phyloP scores from a whole-genome alignment of 2,888 invertebrate genomes.

The Branchellion lobata region DNA sequence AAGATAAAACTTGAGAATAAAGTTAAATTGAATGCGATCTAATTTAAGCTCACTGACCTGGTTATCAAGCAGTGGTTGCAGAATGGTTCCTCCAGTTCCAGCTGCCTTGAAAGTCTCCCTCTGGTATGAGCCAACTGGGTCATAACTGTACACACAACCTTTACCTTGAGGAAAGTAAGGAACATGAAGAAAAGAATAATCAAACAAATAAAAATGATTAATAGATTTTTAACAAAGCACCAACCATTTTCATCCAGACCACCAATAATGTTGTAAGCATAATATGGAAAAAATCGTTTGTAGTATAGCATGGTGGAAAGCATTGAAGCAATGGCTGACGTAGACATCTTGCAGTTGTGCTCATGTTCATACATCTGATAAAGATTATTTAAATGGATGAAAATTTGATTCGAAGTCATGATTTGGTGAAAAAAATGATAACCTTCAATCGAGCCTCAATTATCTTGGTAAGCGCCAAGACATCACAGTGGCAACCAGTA shows the following conservation, averaged over 20 bases:
- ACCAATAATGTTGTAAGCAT: slow-evolving; percentile 88
- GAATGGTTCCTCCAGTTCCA: slow-evolving; percentile 76
- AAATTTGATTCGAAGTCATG: background rate
- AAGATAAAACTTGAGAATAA: no score
- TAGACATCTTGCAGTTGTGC: slow-evolving; percentile 87
- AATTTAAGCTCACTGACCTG: no score
- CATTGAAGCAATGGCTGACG: slow-evolving; percentile 91
- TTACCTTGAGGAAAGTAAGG: slow-evolving; percentile 66
- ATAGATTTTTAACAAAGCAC: no score
- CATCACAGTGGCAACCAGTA: slow-evolving; percentile 96
- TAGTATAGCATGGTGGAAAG: slow-evolving; percentile 91
- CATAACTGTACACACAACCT: slow-evolving; percentile 92
- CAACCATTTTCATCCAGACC: slow-evolving; percentile 84
- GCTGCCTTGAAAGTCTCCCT: slow-evolving; percentile 80
- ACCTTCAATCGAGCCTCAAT: slow-evolving; percentile 82
- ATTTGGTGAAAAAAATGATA: background rate
- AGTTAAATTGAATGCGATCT: no score
- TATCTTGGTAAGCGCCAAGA: slow-evolving; percentile 81
- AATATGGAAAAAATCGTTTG: slow-evolving; percentile 96
- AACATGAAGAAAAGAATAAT: no score
- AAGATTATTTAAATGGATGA: background rate
- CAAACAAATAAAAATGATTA: no score
- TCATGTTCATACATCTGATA: slow-evolving; percentile 78
- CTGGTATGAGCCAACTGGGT: slow-evolving; percentile 94
- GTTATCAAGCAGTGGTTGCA: slow-evolving; percentile 93